A percentile compares a stretch with the other conserved stretches of the same genome.
These are phyloP conservation scores for Netelia melanura DNA, from an alignment of 2,888 invertebrate species.

Conservation along the genomic window DNA sequence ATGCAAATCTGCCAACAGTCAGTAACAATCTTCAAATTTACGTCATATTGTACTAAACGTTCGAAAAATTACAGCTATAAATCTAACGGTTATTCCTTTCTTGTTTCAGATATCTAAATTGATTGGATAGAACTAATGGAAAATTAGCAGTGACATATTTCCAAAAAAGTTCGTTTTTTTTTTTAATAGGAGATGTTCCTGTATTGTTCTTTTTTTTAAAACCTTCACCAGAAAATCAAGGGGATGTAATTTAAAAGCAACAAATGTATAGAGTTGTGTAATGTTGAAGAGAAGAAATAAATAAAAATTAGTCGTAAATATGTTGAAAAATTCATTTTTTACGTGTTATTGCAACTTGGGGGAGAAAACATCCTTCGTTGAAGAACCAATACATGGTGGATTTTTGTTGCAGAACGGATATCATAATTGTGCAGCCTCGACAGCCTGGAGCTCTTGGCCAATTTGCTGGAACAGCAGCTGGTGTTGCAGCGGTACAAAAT, in stretches of 20 bases:
- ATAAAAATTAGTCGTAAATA: constrained; percentile 69
- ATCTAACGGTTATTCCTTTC: constrained; percentile 26
- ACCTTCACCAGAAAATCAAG: constrained; percentile 1
- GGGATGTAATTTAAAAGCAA: constrained; percentile 15
- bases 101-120: constrained; percentile 74
- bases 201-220: constrained; percentile 31
- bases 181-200: constrained; percentile 43
- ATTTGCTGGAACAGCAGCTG: constrained; percentile 73
- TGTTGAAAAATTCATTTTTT: constrained; percentile 10
- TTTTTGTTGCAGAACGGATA: constrained; percentile 58
- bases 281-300: constrained; percentile 41
- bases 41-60: neutral
- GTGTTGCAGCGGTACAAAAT: constrained; percentile 72
- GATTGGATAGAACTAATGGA: neutral
- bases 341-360: neutral
- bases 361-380: neutral
- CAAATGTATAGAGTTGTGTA: constrained; percentile 45
- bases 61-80: neutral
- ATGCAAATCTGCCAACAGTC: constrained; percentile 94
- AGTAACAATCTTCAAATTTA: constrained; percentile 78
- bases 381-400: neutral
- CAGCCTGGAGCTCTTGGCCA: constrained; percentile 70
- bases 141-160: constrained; percentile 58
- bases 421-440: constrained; percentile 69
- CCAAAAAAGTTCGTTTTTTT: constrained; percentile 32